A percentile compares a stretch with the other conserved stretches of the same genome.
phyloP scores from a whole-genome alignment of 2,888 invertebrate genomes.

The Gortyna flavago region DNA sequence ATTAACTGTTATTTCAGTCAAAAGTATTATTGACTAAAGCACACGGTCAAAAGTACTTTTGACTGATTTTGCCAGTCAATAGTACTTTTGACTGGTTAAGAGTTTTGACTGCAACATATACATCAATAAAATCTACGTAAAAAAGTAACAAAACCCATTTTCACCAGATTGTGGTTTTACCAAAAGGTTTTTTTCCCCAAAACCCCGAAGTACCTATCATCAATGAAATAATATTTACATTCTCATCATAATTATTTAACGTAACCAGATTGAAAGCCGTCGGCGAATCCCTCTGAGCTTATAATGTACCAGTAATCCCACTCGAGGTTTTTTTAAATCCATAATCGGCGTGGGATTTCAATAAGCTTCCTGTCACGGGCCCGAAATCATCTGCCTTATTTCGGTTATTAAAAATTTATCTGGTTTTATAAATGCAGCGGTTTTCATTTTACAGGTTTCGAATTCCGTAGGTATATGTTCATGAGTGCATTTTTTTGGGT shows the following conservation, averaged over 20 bases:
- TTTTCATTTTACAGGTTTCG: conserved; percentile 8
- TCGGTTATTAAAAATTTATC: conserved; percentile 75
- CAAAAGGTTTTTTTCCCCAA: conserved; percentile 35
- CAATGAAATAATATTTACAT: conserved; percentile 67
- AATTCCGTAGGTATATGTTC: conserved; percentile 15
- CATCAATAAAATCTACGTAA: not conserved
- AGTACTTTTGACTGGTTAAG: too few species aligned
- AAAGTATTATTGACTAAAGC: too few species aligned
- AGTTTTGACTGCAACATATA: not conserved
- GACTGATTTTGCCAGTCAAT: too few species aligned
- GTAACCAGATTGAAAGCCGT: conserved; percentile 72
- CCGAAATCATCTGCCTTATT: conserved; percentile 79
- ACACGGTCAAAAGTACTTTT: too few species aligned
- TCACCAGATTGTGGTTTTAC: conserved; percentile 39
- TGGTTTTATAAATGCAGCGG: conserved; percentile 29
- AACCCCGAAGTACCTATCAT: conserved; percentile 37
- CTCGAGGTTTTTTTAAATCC: conserved; percentile 83
- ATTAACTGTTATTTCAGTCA: too few species aligned
- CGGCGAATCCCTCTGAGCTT: conserved; percentile 77
- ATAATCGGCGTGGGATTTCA: conserved; percentile 88
- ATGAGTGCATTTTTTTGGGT: not conserved
- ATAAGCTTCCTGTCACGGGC: conserved; percentile 84
- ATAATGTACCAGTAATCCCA: conserved; percentile 87
- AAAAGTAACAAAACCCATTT: conserved; percentile 17
- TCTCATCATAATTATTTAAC: conserved; percentile 77